These are phyloP conservation scores for Hemiscyllium ocellatum DNA, from an alignment of 2,113 vertebrate genomes.

Conservation along the genomic window DNA sequence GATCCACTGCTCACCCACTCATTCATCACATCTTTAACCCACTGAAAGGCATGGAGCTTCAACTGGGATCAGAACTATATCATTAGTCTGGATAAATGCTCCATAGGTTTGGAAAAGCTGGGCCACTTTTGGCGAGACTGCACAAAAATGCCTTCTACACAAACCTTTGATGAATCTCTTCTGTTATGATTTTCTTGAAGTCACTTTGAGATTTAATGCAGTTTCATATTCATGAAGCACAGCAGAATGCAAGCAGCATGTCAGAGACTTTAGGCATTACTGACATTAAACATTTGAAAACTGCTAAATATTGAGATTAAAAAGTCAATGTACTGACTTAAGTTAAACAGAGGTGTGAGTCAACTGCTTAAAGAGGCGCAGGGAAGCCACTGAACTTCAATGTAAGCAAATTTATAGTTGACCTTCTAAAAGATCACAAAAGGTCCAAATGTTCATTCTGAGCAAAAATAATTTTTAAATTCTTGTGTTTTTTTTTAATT, in stretches of 20 bases:
- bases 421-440: neutral
- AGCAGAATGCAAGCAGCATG: neutral
- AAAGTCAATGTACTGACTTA: neutral
- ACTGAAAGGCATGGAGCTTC: no score
- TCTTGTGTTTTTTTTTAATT: neutral
- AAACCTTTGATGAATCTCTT: neutral
- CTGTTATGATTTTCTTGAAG: neutral
- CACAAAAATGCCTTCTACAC: neutral
- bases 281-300: neutral
- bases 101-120: no score
- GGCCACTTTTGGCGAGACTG: neutral
- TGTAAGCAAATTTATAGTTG: neutral
- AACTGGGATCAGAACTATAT: no score
- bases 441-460: neutral
- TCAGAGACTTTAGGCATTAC: neutral
- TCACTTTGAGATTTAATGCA: neutral
- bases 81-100: no score
- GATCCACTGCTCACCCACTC: no score
- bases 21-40: no score
- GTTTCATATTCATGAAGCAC: neutral
- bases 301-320: neutral
- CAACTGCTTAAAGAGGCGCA: neutral
- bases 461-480: neutral
- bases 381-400: neutral
- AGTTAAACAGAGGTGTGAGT: constrained; percentile 3